A percentile compares a stretch with the other conserved stretches of the same genome.
Evolutionary conservation across 2,797 vertebrate genomes (phyloP).

Genomic region (Sciurus vulgaris): DNA sequence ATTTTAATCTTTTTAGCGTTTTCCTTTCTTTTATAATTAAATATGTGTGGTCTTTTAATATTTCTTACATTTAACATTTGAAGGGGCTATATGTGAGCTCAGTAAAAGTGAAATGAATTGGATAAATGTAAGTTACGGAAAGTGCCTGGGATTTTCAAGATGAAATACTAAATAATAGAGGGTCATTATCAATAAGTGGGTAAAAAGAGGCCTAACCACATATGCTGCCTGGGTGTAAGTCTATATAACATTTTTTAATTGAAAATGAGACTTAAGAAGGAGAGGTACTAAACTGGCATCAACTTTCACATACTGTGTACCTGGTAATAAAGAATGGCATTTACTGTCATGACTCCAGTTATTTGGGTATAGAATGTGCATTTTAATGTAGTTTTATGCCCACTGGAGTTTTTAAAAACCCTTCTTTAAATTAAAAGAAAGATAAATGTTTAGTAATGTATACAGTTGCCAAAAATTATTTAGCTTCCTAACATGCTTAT

Average conservation of each 20-base stretch:
- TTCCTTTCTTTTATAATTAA: neutral
- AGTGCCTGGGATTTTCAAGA: slow-evolving; percentile 1
- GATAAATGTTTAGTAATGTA: neutral
- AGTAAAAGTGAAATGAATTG: neutral
- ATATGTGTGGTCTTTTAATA: neutral
- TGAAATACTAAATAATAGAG: slow-evolving; percentile 7
- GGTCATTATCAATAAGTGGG: neutral
- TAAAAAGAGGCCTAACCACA: neutral
- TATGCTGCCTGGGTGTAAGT: neutral
- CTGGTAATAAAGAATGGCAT: neutral
- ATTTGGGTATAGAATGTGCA: neutral
- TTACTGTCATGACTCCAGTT: neutral
- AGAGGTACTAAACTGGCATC: neutral
- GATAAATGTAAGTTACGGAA: slow-evolving; percentile 27
- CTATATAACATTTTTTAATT: neutral
- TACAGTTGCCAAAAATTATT: neutral
- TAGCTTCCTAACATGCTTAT: neutral
- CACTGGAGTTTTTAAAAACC: neutral
- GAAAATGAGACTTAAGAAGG: neutral
- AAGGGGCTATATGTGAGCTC: neutral
- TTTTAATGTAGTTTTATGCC: slow-evolving; percentile 49
- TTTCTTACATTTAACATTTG: slow-evolving; percentile 7
- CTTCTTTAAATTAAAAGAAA: slow-evolving; percentile 33
- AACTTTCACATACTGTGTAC: neutral
- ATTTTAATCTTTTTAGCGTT: neutral